phyloP scores from a whole-genome alignment of 2,797 vertebrate species.

The Stomatorhinus walkeri region DNA sequence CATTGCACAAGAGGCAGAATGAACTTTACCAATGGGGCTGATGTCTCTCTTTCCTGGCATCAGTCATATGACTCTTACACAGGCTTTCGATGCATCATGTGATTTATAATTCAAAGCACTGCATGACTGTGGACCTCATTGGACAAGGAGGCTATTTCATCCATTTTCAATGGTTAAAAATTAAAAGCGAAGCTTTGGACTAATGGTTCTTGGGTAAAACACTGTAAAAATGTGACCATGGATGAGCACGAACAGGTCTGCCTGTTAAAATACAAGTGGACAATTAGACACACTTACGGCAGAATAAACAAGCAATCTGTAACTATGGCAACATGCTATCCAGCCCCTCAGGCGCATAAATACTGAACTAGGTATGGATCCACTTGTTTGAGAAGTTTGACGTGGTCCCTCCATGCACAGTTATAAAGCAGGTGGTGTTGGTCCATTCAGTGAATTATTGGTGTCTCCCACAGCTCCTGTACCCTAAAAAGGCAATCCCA shows the following conservation, averaged over 20 bases:
- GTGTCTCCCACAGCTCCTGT: background rate
- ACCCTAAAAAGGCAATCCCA: background rate
- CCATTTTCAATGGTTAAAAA: background rate
- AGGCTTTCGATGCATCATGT: constrained; percentile 1
- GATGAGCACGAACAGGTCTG: background rate
- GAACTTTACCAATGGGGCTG: constrained; percentile 61
- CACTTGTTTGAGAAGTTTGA: background rate
- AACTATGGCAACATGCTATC: background rate
- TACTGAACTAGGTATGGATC: background rate
- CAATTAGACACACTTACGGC: background rate
- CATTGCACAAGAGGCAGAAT: constrained; percentile 55
- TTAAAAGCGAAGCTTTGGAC: background rate
- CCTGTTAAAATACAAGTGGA: constrained; percentile 6
- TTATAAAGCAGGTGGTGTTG: background rate
- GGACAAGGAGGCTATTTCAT: background rate
- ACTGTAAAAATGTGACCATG: background rate
- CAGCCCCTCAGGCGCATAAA: background rate
- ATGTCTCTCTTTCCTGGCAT: constrained; percentile 29
- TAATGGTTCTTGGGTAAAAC: background rate
- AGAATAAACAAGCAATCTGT: background rate
- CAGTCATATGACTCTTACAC: constrained; percentile 9
- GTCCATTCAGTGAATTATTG: background rate
- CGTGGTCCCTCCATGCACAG: background rate
- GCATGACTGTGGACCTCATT: background rate
- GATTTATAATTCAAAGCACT: background rate